These are phyloP conservation scores for Pogonocichla stellata DNA, from an alignment of 2,113 vertebrate genomes.

Conservation along the genomic window DNA sequence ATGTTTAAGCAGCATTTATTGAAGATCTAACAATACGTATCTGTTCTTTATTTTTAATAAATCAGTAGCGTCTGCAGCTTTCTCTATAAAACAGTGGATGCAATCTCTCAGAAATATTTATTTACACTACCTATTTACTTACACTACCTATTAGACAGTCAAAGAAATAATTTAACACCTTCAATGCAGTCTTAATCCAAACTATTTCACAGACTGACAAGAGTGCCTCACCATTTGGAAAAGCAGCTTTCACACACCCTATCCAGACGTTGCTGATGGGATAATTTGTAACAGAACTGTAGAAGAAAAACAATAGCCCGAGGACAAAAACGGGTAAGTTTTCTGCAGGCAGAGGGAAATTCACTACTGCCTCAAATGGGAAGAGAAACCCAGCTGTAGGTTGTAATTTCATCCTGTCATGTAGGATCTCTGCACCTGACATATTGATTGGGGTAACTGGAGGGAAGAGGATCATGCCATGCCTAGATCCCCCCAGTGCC, in stretches of 20 bases:
- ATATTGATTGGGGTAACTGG: not conserved
- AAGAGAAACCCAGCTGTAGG: not conserved
- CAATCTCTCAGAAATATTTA: not conserved
- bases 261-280: not conserved
- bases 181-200: not conserved
- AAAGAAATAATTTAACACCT: not conserved
- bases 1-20: not conserved
- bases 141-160: not conserved
- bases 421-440: not conserved
- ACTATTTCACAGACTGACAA: not conserved
- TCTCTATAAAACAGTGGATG: not conserved
- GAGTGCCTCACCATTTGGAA: not conserved
- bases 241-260: not conserved
- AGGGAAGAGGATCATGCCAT: not conserved
- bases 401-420: not conserved
- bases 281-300: not conserved
- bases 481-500: not conserved
- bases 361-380: not conserved
- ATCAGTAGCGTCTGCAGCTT: not conserved
- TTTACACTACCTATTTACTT: not conserved
- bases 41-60: not conserved
- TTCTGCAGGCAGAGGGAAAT: not conserved
- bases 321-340: not conserved
- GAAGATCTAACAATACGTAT: not conserved
- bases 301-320: not conserved